These are phyloP conservation scores for Heliothis virescens DNA, from an alignment of 1,140 invertebrate genomes.

Conservation along the genomic window DNA sequence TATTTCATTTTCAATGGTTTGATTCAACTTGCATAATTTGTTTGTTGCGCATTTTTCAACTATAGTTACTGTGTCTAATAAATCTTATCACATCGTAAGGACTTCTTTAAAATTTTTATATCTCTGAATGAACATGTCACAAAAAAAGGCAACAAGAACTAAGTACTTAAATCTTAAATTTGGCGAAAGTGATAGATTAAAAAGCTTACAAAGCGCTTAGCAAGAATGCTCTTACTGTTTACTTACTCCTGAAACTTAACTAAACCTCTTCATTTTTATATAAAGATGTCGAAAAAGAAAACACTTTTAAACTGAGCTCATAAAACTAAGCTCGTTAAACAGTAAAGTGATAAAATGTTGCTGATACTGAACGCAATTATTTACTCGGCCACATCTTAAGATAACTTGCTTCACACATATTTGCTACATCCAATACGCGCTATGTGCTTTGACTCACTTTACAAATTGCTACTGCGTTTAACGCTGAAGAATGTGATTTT, in stretches of 20 bases:
- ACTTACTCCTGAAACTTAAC: constrained; percentile 15
- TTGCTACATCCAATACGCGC: constrained; percentile 38
- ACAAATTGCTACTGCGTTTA: constrained; percentile 33
- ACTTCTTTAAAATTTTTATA: too few relatives aligned
- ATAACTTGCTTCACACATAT: constrained; percentile 49
- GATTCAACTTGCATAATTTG: too few relatives aligned
- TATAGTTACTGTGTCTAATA: too few relatives aligned
- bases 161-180: neutral
- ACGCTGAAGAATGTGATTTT: neutral
- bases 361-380: constrained; percentile 50
- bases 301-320: constrained; percentile 31
- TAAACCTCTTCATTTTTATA: constrained; percentile 30
- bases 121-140: too few relatives aligned
- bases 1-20: neutral
- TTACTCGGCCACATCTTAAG: constrained; percentile 45
- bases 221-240: neutral
- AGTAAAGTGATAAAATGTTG: constrained; percentile 44
- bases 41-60: too few relatives aligned
- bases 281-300: constrained; percentile 44
- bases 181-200: neutral
- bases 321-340: constrained; percentile 45
- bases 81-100: too few relatives aligned
- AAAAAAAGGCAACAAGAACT: too few relatives aligned
- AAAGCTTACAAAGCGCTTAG: neutral
- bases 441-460: constrained; percentile 46